Evolutionary conservation across 2,113 vertebrate genomes (phyloP).

Genomic region (Nettapus auritus): DNA sequence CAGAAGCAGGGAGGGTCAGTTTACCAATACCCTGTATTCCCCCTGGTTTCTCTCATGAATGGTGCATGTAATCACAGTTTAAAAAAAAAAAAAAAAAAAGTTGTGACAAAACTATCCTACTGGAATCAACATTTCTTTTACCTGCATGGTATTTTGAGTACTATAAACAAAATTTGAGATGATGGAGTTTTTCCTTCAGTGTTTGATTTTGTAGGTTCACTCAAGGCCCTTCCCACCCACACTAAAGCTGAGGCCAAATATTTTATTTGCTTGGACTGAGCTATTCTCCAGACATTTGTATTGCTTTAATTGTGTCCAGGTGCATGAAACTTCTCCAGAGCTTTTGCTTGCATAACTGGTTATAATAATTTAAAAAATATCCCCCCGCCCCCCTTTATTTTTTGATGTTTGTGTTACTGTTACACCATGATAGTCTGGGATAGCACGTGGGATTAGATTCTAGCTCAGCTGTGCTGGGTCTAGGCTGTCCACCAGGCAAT

Average conservation of each 20-base stretch:
- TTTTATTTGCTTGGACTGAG: conserved; percentile 44
- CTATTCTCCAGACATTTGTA: conserved; percentile 39
- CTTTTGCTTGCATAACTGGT: conserved; percentile 44
- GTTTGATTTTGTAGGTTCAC: conserved; percentile 12
- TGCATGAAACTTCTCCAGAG: conserved; percentile 60
- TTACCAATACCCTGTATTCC: background rate
- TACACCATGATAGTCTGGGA: background rate
- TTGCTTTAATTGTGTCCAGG: conserved; percentile 61
- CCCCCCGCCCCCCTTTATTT: background rate
- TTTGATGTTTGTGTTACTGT: background rate
- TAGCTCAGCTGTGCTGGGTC: background rate
- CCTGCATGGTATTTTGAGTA: background rate
- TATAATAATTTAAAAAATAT: background rate
- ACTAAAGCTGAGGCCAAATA: conserved; percentile 29
- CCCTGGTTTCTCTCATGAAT: accelerated
- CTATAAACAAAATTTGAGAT: background rate
- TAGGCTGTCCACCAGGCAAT: background rate
- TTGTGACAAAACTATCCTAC: background rate
- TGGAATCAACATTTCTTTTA: background rate
- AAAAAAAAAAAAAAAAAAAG: background rate
- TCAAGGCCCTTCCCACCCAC: conserved; percentile 34
- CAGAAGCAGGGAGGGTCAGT: background rate
- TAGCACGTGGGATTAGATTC: background rate
- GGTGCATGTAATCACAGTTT: background rate
- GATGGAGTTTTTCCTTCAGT: background rate